Evolutionary conservation across 2,888 invertebrate genomes (phyloP).

Genomic region (Limnephilus marmoratus): DNA sequence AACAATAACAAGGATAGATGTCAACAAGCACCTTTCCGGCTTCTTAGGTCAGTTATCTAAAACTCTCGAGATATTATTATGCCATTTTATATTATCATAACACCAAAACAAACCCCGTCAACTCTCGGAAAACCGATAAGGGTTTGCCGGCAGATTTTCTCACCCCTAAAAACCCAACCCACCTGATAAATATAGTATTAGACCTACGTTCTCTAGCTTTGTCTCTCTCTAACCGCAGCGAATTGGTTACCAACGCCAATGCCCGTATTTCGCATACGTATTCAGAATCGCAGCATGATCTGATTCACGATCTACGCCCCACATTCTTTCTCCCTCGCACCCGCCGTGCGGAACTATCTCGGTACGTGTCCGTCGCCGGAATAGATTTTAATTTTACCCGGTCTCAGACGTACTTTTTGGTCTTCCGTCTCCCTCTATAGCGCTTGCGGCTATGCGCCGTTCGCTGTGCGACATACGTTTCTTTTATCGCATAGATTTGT

Average conservation of each 20-base stretch:
- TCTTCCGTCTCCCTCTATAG: conserved; percentile 11
- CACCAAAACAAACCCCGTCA: conserved; percentile 10
- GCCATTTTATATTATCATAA: conserved; percentile 3
- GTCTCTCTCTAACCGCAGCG: conserved; percentile 28
- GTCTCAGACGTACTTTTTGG: conserved; percentile 13
- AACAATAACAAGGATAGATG: not conserved
- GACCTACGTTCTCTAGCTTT: not conserved
- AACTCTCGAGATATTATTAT: not conserved
- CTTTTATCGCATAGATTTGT: not conserved
- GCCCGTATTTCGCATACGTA: conserved; percentile 31
- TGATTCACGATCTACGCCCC: conserved; percentile 48
- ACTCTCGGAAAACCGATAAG: conserved; percentile 9
- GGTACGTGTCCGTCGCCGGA: conserved; percentile 23
- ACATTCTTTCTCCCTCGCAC: conserved; percentile 35
- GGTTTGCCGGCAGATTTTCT: conserved; percentile 30
- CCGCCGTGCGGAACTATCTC: not conserved
- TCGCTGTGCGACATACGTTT: not conserved
- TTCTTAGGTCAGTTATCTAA: conserved; percentile 9
- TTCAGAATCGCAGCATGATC: conserved; percentile 31
- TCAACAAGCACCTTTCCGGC: not conserved
- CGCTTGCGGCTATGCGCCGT: conserved; percentile 13
- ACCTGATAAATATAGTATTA: conserved; percentile 18
- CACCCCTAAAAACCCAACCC: conserved; percentile 38
- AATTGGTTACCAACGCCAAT: conserved; percentile 30
- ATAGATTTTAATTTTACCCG: conserved; percentile 32